Conservation (phyloP, 2,113 vertebrate genomes). For the Lathamus discolor region DNA sequence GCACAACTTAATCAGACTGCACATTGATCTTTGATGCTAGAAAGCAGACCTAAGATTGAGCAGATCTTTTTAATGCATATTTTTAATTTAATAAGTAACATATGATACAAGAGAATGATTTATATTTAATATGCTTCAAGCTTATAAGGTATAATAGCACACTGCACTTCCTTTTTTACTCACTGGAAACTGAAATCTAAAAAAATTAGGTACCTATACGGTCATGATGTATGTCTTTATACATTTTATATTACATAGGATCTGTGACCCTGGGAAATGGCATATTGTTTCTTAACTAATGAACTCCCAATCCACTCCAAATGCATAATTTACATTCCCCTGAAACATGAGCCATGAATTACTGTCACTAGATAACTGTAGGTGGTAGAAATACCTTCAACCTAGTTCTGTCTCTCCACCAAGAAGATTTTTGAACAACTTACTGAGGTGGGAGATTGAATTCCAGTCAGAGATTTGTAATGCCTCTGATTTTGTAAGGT, state of each 20-base stretch:
- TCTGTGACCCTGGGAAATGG: background rate
- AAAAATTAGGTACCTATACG: background rate
- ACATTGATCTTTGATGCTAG: slow-evolving; percentile 78
- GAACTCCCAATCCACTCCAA: background rate
- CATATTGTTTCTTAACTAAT: slow-evolving; percentile 6
- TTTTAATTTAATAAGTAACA: slow-evolving; percentile 64
- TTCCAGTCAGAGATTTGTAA: background rate
- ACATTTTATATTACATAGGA: background rate
- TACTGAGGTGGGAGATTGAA: background rate
- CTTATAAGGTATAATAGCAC: slow-evolving; percentile 30
- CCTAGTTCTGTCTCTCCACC: background rate
- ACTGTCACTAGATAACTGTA: background rate
- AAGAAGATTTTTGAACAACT: background rate
- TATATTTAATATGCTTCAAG: slow-evolving; percentile 52
- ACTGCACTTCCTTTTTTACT: background rate
- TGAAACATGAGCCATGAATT: background rate
- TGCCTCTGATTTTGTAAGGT: background rate
- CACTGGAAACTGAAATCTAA: background rate
- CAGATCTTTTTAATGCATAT: slow-evolving; percentile 68
- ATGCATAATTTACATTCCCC: background rate
- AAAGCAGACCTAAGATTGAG: slow-evolving; percentile 67
- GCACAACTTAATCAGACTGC: slow-evolving; percentile 79
- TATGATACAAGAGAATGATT: slow-evolving; percentile 61
- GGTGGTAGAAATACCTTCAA: background rate
- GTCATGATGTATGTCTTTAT: background rate